These are phyloP conservation scores for Oligia strigilis DNA, from an alignment of 2,888 invertebrate species.

Conservation along the genomic window DNA sequence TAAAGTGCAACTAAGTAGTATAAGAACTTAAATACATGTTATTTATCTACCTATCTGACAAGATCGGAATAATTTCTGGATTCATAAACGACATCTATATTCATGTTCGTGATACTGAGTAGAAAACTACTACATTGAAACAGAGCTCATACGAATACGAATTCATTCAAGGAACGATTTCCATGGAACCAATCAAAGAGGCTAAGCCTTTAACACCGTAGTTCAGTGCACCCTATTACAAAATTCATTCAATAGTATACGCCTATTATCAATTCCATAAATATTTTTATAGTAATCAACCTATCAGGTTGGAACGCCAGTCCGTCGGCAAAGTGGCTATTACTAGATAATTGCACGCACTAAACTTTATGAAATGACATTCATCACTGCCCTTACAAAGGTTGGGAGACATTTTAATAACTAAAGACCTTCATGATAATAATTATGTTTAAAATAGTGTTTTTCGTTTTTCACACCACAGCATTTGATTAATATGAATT, in stretches of 20 bases:
- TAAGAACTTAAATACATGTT: conserved; percentile 7
- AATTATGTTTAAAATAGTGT: conserved; percentile 3
- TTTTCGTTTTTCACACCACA: conserved; percentile 12
- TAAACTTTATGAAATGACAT: conserved; percentile 81
- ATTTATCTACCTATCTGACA: conserved; percentile 16
- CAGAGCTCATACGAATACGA: background rate
- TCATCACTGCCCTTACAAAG: conserved; percentile 74
- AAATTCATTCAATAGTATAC: conserved; percentile 70
- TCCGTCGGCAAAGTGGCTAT: conserved; percentile 74
- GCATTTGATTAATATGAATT: conserved; percentile 1
- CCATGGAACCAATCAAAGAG: conserved; percentile 25
- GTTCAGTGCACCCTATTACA: conserved; percentile 69
- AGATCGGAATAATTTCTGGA: conserved; percentile 34
- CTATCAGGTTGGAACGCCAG: conserved; percentile 84
- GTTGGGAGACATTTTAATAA: conserved; percentile 50
- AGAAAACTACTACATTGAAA: conserved; percentile 9
- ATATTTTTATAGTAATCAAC: conserved; percentile 86
- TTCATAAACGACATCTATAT: conserved; percentile 16
- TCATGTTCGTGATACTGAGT: background rate
- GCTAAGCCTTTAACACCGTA: conserved; percentile 40
- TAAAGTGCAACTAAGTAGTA: conserved; percentile 16
- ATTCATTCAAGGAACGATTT: conserved; percentile 31
- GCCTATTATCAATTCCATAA: conserved; percentile 81
- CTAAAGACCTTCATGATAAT: conserved; percentile 25
- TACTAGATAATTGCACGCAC: conserved; percentile 81